phyloP scores from a whole-genome alignment of 2,797 vertebrate species.

The Macrochelys suwanniensis region DNA sequence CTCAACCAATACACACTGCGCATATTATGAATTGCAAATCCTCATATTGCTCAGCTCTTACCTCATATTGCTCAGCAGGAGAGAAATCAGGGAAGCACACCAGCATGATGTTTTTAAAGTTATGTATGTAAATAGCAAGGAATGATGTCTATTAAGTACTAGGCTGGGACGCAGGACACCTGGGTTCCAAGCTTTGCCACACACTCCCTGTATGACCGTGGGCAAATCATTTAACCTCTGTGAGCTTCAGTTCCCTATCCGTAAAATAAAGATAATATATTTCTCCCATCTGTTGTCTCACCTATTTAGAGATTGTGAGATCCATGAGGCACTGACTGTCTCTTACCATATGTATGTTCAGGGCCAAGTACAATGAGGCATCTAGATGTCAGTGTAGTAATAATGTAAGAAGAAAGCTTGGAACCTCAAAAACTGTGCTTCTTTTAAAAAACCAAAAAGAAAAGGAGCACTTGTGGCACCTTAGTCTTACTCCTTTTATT shows the following conservation, averaged over 20 bases:
- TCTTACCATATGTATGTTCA: not conserved
- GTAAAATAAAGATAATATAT: not conserved
- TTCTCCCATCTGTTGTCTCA: not conserved
- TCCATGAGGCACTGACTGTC: not conserved
- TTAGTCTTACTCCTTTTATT: no score
- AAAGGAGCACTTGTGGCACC: no score
- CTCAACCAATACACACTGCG: rapidly evolving
- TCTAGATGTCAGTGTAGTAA: not conserved
- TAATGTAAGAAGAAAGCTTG: not conserved
- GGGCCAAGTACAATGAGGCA: not conserved
- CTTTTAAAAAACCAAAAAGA: not conserved
- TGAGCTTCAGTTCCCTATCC: not conserved
- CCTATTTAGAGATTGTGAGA: not conserved
- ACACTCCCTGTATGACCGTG: not conserved
- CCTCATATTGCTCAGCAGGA: not conserved
- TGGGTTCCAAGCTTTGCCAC: not conserved
- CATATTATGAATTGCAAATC: not conserved
- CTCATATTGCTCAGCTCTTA: not conserved
- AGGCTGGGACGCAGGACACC: not conserved
- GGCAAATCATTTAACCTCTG: not conserved
- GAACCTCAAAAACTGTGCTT: not conserved
- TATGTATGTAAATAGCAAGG: not conserved
- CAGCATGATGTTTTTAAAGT: not conserved
- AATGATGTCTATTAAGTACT: not conserved
- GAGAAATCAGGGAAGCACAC: not conserved